phyloP scores from a whole-genome alignment of 2,113 vertebrate genomes.

The Eptesicus fuscus region DNA sequence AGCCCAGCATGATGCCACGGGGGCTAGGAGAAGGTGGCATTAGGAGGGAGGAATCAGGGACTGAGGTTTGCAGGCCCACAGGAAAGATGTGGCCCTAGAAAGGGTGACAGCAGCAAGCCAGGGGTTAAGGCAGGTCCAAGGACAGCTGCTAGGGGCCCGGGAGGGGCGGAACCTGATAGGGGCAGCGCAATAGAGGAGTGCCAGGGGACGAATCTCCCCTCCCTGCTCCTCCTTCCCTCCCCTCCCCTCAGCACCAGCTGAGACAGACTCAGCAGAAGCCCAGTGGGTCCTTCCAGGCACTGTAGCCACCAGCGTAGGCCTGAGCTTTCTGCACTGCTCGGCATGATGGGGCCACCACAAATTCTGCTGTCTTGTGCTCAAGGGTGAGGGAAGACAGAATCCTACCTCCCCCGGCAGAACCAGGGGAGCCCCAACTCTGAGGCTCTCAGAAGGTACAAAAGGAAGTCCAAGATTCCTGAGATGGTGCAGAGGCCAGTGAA shows the following conservation, averaged over 20 bases:
- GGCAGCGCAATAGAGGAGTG: background rate
- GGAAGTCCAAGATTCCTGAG: background rate
- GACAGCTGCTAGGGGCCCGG: constrained; percentile 70
- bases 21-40: background rate
- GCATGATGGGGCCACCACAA: background rate
- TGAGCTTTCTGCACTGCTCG: background rate
- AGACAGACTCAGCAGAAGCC: background rate
- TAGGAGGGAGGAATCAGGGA: background rate
- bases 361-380: background rate
- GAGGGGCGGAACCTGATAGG: constrained; percentile 72
- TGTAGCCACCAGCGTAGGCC: background rate
- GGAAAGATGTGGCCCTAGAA: background rate
- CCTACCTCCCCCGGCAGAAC: background rate
- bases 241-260: background rate
- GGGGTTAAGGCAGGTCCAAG: constrained; percentile 56
- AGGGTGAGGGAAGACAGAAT: background rate
- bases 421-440: background rate
- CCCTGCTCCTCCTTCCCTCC: background rate
- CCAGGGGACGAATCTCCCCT: background rate
- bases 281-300: background rate
- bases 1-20: background rate
- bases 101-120: constrained; percentile 23
- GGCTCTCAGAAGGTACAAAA: background rate
- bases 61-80: background rate
- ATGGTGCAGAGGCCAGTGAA: background rate